Percentiles rank a stretch among this genome's conserved stretches.
Conservation (phyloP, 2,797 vertebrate species). For the Enteromius treurensis region DNA sequence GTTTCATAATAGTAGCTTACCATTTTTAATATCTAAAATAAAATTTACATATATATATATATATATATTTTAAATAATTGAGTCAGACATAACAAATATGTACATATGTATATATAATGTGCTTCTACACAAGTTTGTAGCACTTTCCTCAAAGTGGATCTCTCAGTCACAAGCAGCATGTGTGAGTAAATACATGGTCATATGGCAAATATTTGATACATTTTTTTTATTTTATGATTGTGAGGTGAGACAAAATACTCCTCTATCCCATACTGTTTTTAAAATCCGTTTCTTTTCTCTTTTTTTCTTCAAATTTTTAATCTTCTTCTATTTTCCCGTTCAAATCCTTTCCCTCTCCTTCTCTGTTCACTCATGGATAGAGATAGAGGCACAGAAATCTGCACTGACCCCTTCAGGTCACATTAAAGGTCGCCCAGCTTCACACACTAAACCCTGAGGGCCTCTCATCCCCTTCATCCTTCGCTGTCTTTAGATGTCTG, state of each 20-base stretch:
- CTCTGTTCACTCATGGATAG: slow-evolving; percentile 54
- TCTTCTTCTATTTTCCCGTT: slow-evolving; percentile 42
- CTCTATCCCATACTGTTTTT: not conserved
- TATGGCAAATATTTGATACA: not conserved
- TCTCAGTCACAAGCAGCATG: not conserved
- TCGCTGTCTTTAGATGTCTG: slow-evolving; percentile 57
- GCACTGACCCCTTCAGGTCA: slow-evolving; percentile 81
- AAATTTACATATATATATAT: not conserved
- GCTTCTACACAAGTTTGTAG: not conserved
- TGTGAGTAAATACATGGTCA: not conserved
- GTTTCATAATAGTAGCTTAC: not conserved
- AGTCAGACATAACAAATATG: not conserved
- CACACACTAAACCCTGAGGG: slow-evolving; percentile 69
- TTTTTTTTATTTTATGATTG: slow-evolving; percentile 2
- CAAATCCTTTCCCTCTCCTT: slow-evolving; percentile 39
- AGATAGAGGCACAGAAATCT: slow-evolving; percentile 72
- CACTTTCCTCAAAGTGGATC: not conserved
- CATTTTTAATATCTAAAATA: not conserved
- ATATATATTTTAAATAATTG: not conserved
- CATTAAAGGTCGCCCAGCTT: slow-evolving; percentile 78
- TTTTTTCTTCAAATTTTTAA: slow-evolving; percentile 50
- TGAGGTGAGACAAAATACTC: not conserved
- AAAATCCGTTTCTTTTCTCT: not conserved
- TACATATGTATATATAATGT: not conserved
- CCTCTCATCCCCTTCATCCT: slow-evolving; percentile 53